Evolutionary conservation across 1,140 invertebrate species (phyloP).

Genomic region (Drosophila erecta): DNA sequence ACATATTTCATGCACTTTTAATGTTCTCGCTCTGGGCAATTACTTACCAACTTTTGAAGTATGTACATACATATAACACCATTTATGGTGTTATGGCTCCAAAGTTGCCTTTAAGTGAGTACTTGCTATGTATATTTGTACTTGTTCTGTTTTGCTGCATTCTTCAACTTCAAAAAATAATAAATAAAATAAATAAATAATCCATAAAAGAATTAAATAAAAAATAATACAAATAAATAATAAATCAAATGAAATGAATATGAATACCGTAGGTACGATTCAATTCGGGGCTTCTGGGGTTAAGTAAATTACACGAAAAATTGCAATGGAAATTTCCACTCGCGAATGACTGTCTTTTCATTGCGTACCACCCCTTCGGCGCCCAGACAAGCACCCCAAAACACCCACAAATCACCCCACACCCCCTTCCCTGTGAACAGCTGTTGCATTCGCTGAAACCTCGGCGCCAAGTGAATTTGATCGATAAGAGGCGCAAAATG

Average conservation of each 20-base stretch:
- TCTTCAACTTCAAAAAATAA: no score
- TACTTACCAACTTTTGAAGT: not conserved
- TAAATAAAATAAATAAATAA: no score
- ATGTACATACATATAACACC: not conserved
- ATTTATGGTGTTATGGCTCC: not conserved
- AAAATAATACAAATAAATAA: no score
- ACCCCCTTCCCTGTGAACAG: slow-evolving; percentile 2
- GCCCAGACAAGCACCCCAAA: not conserved
- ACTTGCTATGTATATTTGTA: no score
- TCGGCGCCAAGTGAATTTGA: slow-evolving; percentile 29
- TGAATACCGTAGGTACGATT: not conserved
- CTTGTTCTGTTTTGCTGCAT: no score
- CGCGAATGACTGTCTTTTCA: slow-evolving; percentile 40
- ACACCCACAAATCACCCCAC: not conserved
- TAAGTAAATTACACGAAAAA: slow-evolving; percentile 55
- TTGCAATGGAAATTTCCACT: slow-evolving; percentile 74
- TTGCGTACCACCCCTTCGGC: slow-evolving; percentile 24
- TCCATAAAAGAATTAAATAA: no score
- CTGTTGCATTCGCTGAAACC: slow-evolving; percentile 33
- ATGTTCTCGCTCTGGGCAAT: not conserved
- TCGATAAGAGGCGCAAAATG: slow-evolving; percentile 26
- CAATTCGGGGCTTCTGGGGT: slow-evolving; percentile 4
- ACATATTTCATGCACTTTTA: slow-evolving; percentile 9
- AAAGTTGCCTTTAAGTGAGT: not conserved
- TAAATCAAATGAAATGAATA: no score